Evolutionary conservation across 2,113 vertebrate species (phyloP).

Genomic region (Poeciliopsis retropinna): DNA sequence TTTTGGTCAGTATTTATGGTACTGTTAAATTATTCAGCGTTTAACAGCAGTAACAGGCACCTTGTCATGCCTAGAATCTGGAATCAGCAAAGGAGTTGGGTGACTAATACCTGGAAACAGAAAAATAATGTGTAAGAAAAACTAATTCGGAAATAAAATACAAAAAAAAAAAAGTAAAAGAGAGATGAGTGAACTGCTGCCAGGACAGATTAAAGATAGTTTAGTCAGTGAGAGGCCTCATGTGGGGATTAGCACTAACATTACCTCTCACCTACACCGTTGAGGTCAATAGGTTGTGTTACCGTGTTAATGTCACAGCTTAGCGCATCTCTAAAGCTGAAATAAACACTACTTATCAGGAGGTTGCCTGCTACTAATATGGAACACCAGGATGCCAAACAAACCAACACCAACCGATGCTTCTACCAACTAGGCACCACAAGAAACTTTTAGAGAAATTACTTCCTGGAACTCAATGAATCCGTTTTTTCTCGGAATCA

Average conservation of each 20-base stretch:
- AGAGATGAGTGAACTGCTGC: not conserved
- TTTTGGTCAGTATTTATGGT: slow-evolving; percentile 1
- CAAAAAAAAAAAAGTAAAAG: not conserved
- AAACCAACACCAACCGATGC: not conserved
- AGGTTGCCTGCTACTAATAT: not conserved
- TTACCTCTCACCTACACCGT: slow-evolving; percentile 33
- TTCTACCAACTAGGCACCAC: not conserved
- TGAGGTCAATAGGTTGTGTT: slow-evolving; percentile 48
- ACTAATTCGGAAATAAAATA: not conserved
- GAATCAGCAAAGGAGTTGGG: not conserved
- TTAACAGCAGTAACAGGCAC: not conserved
- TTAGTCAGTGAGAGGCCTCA: slow-evolving; percentile 37
- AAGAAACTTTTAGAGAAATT: not conserved
- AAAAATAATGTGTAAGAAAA: not conserved
- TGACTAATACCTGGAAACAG: not conserved
- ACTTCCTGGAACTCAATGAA: too few relatives aligned
- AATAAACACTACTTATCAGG: slow-evolving; percentile 31
- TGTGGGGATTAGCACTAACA: slow-evolving; percentile 37
- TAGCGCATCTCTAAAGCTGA: slow-evolving; percentile 3
- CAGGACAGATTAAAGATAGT: slow-evolving; percentile 24
- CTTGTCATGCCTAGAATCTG: not conserved
- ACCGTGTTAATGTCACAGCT: slow-evolving; percentile 40
- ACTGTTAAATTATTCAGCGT: not conserved
- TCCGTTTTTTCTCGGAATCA: too few relatives aligned
- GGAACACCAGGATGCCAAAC: not conserved